These are phyloP conservation scores for Toxonevra muliebris DNA, from an alignment of 2,888 invertebrate genomes.

Conservation along the genomic window DNA sequence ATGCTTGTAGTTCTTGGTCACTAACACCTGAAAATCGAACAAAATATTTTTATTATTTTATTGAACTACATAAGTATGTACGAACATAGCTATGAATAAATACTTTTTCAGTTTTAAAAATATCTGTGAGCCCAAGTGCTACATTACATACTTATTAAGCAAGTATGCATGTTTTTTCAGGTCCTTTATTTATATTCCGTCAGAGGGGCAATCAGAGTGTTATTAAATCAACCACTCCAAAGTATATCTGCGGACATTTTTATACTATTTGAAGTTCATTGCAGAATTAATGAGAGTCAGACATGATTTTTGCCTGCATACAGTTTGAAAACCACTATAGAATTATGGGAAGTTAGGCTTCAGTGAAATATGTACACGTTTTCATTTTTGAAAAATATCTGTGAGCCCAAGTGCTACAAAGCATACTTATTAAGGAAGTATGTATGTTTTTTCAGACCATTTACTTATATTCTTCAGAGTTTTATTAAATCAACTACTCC, in stretches of 20 bases:
- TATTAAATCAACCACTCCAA: slow-evolving; percentile 17
- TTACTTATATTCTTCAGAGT: slow-evolving; percentile 16
- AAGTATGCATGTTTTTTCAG: too few relatives aligned
- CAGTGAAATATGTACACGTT: too few relatives aligned
- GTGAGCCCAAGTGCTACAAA: neutral
- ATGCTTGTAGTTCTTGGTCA: slow-evolving; percentile 77
- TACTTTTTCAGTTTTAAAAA: slow-evolving; percentile 19
- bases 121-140: neutral
- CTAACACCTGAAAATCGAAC: slow-evolving; percentile 66
- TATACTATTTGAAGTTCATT: too few relatives aligned
- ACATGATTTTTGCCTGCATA: too few relatives aligned
- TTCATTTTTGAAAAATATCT: slow-evolving; percentile 12
- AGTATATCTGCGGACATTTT: slow-evolving; percentile 14
- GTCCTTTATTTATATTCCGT: slow-evolving; percentile 7
- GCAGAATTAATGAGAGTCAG: too few relatives aligned
- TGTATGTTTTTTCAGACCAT: too few relatives aligned
- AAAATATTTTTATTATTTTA: neutral
- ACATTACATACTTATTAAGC: neutral
- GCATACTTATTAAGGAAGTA: too few relatives aligned
- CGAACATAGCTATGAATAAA: slow-evolving; percentile 25
- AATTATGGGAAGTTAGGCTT: too few relatives aligned
- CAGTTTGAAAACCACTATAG: too few relatives aligned
- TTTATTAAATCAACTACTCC: slow-evolving; percentile 15
- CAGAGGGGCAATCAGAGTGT: slow-evolving; percentile 24
- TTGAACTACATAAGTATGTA: neutral